phyloP scores from a whole-genome alignment of 2,113 vertebrate genomes.

The chimpanzee (Pan troglodytes) region NHGRI_mPanTro3-v2.1_pri NC_072410.2:115059001-115059500 shows the following conservation, averaged over 20 bases:
- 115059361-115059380: neutral
- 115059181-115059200: neutral
- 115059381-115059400: neutral
- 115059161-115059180: too few species aligned
- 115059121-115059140: too few species aligned
- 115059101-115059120: neutral
- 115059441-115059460: neutral
- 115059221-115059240: neutral
- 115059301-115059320: neutral
- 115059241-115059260: neutral
- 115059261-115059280: neutral
- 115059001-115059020: fast-evolving
- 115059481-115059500: neutral
- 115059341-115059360: neutral
- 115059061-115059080: neutral
- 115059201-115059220: neutral
- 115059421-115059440: neutral
- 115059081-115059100: neutral
- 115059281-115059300: neutral
- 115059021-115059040: too few species aligned
- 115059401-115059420: neutral
- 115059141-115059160: neutral
- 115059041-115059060: fast-evolving
- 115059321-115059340: neutral
- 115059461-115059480: neutral